Percentiles rank a stretch among this genome's conserved stretches.
phyloP scores from a whole-genome alignment of 37 sponge, comb jelly and placozoan genomes.

The Chondrosia reniformis region DNA sequence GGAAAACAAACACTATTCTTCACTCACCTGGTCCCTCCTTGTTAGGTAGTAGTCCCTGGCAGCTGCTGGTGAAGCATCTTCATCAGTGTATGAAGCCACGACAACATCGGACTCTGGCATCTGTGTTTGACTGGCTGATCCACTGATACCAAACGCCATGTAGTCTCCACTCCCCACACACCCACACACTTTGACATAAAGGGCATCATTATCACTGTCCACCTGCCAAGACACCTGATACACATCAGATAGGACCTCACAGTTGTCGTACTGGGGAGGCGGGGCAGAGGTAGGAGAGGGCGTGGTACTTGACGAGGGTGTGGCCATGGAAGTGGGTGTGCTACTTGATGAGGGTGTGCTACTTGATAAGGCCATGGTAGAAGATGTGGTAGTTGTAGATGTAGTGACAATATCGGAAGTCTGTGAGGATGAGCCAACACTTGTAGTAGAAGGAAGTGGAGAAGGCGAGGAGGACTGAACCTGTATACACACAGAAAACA shows the following conservation, averaged over 20 bases:
- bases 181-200: slow-evolving; percentile 33
- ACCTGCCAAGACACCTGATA: slow-evolving; percentile 20
- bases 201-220: background rate
- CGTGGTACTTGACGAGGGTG: no score
- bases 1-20: background rate
- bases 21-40: slow-evolving; percentile 36
- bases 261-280: slow-evolving; percentile 14
- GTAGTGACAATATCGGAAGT: no score
- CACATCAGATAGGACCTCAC: background rate
- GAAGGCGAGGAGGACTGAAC: no score
- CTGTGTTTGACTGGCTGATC: background rate
- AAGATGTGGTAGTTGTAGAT: no score
- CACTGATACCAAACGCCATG: slow-evolving; percentile 74
- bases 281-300: background rate
- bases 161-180: slow-evolving; percentile 33
- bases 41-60: slow-evolving; percentile 60
- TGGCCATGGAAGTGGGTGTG: no score
- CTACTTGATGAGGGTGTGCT: no score
- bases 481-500: no score
- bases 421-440: no score
- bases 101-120: slow-evolving; percentile 59
- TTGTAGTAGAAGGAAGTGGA: no score
- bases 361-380: no score
- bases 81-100: slow-evolving; percentile 57
- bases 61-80: slow-evolving; percentile 14